Conservation (phyloP, 2,888 invertebrate genomes). For the Deilephila elpenor region DNA sequence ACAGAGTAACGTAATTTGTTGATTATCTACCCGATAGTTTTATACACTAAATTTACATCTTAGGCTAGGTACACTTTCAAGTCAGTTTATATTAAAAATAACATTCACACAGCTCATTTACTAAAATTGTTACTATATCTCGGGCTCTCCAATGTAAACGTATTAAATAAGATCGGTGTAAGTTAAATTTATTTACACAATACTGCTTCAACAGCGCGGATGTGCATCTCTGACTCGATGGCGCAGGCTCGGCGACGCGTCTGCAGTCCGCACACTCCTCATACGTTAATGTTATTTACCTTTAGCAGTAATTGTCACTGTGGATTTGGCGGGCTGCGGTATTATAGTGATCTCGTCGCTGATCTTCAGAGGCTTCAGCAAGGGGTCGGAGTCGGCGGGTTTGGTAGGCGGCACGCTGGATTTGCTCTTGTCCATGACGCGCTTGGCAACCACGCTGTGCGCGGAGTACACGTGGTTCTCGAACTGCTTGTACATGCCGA, state of each 20-base stretch:
- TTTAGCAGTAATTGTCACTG: constrained; percentile 76
- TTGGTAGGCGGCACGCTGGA: constrained; percentile 62
- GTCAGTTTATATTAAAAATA: constrained; percentile 60
- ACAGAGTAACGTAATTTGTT: constrained; percentile 56
- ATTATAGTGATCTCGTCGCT: constrained; percentile 97
- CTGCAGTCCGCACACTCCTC: constrained; percentile 53
- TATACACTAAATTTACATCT: constrained; percentile 71
- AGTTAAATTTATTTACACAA: constrained; percentile 75
- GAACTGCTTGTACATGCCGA: constrained; percentile 98
- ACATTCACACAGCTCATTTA: constrained; percentile 66
- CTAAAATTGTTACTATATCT: constrained; percentile 66
- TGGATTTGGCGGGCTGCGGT: constrained; percentile 90
- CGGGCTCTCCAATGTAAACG: constrained; percentile 54
- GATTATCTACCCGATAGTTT: constrained; percentile 49
- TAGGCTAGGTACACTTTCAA: constrained; percentile 50
- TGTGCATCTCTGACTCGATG: constrained; percentile 58
- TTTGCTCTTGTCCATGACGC: constrained; percentile 92
- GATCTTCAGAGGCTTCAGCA: constrained; percentile 93
- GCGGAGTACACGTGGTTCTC: constrained; percentile 98
- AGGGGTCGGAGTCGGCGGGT: constrained; percentile 82
- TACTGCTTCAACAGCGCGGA: constrained; percentile 70
- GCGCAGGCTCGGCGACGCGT: constrained; percentile 50
- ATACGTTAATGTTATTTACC: constrained; percentile 72
- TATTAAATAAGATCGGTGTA: constrained; percentile 67
- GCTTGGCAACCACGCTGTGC: constrained; percentile 95